Percentiles rank a stretch among this genome's conserved stretches.
Conservation (phyloP, 2,888 invertebrate genomes). For the Brenthis hecate region DNA sequence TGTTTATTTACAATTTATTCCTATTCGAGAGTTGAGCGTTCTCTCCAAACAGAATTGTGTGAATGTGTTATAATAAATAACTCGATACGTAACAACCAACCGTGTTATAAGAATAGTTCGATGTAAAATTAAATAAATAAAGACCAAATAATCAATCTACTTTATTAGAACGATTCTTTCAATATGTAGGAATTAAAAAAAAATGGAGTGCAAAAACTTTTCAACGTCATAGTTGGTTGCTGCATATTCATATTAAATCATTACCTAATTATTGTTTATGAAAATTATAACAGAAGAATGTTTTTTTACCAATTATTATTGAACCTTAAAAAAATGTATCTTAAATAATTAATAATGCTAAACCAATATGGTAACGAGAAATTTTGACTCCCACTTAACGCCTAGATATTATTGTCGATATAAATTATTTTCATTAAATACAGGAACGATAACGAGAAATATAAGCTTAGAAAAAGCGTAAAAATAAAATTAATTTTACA, state of each 20-base stretch:
- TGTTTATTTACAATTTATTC: constrained; percentile 38
- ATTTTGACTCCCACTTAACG: constrained; percentile 46
- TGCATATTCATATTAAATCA: background rate
- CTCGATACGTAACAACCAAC: background rate
- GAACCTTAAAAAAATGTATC: constrained; percentile 19
- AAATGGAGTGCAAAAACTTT: background rate
- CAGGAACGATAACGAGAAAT: constrained; percentile 35
- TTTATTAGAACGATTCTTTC: background rate
- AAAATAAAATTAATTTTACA: background rate
- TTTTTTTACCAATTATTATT: constrained; percentile 12
- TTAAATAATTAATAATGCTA: constrained; percentile 23
- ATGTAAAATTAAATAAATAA: background rate
- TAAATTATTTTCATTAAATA: constrained; percentile 34
- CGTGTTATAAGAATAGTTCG: background rate
- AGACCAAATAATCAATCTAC: background rate
- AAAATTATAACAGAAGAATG: background rate
- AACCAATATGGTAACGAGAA: constrained; percentile 45
- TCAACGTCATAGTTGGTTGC: background rate
- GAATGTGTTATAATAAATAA: constrained; percentile 15
- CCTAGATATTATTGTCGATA: constrained; percentile 46
- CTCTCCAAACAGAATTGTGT: constrained; percentile 15
- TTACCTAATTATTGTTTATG: too few species aligned
- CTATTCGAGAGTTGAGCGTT: constrained; percentile 30
- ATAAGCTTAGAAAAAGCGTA: constrained; percentile 1
- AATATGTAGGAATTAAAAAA: background rate